Evolutionary conservation across 2,888 invertebrate species (phyloP), one percentile per base, ranked within the genome.

Genomic region (Sinodicranocentrus sp.): DNA sequence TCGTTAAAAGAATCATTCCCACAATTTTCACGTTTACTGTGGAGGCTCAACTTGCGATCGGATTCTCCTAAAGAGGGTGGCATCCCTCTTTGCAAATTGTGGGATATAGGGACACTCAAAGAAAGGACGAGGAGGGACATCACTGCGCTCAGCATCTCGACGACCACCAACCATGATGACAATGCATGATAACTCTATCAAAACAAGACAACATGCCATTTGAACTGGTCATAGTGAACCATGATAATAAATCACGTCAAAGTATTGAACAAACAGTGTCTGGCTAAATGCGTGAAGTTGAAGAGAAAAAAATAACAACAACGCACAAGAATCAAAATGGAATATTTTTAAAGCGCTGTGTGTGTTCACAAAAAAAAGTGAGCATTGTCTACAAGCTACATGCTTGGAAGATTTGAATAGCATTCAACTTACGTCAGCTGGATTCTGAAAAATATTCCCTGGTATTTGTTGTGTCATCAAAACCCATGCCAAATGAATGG

Each of bases 401-500:
- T n/a, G n/a, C n/a, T n/a, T n/a, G n/a, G n/a, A n/a, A n/a, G n/a
- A n/a, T n/a, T n/a, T n/a, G n/a, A 21, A 8, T 33, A 63, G 28
- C 63, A 28, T 28, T 21, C 44, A 10, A 71, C 82, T 82, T 82
- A 82, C 82, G 63, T 82, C 76, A 71, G 70, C 52, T 2, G 57
- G 39, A 23, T 68, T 57, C 21, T 33, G 63, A 52, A 26, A 25
- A 28, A 43, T n/a, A n/a, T n/a, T 6, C 52, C 33, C n/a, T n/a
- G 65, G 73, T 21, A 61, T 48, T 17, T 80, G 70, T 15, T 70
- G 61, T 21, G 77, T 70, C 13, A 65, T 77, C 33, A 88, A 84
- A 83, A 87, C 77, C 86, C 87, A 88, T 68, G 87, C 87, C 68
- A 89, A 77, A 87, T 89, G 89, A 77, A 89, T 87, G 44, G 87